Percentiles rank a stretch among this genome's conserved stretches.
phyloP scores from a whole-genome alignment of 1,140 invertebrate species.

The Drosophila asahinai region DNA sequence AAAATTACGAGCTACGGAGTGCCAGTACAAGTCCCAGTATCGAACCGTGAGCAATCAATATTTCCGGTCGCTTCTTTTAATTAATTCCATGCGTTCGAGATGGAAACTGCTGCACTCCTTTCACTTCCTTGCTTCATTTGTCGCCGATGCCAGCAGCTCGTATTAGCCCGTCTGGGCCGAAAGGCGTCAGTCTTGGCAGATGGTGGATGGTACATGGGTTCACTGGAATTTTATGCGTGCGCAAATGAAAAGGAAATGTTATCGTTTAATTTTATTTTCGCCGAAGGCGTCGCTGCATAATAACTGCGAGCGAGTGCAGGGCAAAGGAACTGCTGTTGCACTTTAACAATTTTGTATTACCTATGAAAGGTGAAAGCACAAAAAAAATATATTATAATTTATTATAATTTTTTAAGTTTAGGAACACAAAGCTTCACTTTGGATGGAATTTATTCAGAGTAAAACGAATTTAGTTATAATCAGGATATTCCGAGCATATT shows the following conservation, averaged over 20 bases:
- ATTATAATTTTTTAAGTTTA: too few species aligned
- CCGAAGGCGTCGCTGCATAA: slow-evolving; percentile 71
- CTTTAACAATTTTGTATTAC: slow-evolving; percentile 5
- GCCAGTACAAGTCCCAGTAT: slow-evolving; percentile 8
- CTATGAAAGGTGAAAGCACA: background rate
- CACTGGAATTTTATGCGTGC: slow-evolving; percentile 67
- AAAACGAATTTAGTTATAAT: accelerated
- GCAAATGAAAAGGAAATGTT: slow-evolving; percentile 84
- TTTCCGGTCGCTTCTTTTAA: slow-evolving; percentile 67
- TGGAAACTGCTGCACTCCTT: slow-evolving; percentile 46
- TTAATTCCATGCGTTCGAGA: slow-evolving; percentile 69
- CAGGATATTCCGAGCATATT: accelerated
- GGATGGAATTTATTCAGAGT: too few species aligned
- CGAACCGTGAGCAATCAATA: slow-evolving; percentile 64
- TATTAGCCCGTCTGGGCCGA: slow-evolving; percentile 29
- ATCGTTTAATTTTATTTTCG: slow-evolving; percentile 85
- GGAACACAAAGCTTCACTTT: too few species aligned
- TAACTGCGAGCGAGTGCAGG: slow-evolving; percentile 57
- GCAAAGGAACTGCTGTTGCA: slow-evolving; percentile 19
- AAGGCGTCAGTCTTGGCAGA: slow-evolving; percentile 22
- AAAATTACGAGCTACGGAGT: slow-evolving; percentile 56
- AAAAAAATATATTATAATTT: too few species aligned
- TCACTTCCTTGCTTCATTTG: slow-evolving; percentile 9
- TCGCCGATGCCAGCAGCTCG: slow-evolving; percentile 17
- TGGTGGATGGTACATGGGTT: slow-evolving; percentile 20